A percentile compares a stretch with the other conserved stretches of the same genome.
phyloP scores from a whole-genome alignment of 2,888 invertebrate species.

The Machimus atricapillus region DNA sequence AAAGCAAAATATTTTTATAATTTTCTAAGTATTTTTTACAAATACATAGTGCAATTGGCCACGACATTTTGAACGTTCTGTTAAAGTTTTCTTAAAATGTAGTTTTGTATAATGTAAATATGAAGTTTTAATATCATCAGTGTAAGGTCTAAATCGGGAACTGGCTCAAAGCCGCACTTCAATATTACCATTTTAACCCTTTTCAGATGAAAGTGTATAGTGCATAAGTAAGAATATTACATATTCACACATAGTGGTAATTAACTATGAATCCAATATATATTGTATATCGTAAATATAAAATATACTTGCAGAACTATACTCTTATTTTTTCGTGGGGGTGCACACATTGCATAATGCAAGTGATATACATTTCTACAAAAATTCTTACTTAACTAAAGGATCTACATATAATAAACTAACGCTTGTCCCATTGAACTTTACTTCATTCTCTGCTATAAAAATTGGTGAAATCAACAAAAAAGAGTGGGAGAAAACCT shows the following conservation, averaged over 20 bases:
- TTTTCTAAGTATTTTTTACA: constrained; percentile 4
- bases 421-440: no score
- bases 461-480: no score
- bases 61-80: neutral
- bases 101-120: neutral
- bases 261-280: neutral
- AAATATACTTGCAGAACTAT: neutral
- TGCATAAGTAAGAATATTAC: neutral
- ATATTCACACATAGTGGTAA: neutral
- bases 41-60: constrained; percentile 2
- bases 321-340: neutral
- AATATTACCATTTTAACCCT: constrained; percentile 3
- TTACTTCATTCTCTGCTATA: no score
- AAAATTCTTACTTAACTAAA: no score
- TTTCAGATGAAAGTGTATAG: neutral
- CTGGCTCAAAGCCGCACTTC: neutral
- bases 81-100: neutral
- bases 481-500: no score
- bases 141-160: neutral
- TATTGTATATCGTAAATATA: constrained; percentile 16
- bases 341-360: neutral
- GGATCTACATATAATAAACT: no score
- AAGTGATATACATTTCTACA: no score
- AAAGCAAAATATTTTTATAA: neutral
- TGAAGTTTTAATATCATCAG: neutral